Conservation (phyloP, 2,113 vertebrate genomes). For the Cavia aperea region DNA sequence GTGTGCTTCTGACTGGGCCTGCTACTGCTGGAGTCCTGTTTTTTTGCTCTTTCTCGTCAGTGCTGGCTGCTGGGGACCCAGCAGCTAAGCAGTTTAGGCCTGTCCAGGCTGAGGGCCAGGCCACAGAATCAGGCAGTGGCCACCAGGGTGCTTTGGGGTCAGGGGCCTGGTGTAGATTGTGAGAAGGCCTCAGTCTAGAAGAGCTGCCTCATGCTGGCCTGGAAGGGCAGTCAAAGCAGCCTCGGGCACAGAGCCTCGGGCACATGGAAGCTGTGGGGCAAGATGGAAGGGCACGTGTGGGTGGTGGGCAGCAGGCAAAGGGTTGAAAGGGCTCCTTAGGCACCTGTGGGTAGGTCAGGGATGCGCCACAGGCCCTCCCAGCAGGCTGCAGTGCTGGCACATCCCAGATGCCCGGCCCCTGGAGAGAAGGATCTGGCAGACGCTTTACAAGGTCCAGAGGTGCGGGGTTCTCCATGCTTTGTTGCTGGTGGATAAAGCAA, state of each 20-base stretch:
- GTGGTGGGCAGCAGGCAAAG: neutral
- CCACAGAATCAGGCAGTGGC: neutral
- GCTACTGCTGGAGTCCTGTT: neutral
- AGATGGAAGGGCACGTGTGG: neutral
- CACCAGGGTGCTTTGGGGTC: neutral
- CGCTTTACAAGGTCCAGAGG: neutral
- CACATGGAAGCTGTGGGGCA: neutral
- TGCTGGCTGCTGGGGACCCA: neutral
- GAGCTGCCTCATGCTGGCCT: neutral
- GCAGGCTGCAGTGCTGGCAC: neutral
- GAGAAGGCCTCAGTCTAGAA: neutral
- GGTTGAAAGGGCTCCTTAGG: neutral
- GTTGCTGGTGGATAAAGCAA: neutral
- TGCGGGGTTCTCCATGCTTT: neutral
- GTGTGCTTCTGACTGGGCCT: fast-evolving
- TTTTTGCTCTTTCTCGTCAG: neutral
- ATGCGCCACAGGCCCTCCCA: neutral
- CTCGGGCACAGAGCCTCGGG: neutral
- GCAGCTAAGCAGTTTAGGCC: neutral
- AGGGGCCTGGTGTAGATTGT: neutral
- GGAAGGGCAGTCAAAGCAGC: neutral
- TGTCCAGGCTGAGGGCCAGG: neutral
- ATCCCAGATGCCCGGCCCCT: neutral
- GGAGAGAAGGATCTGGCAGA: neutral
- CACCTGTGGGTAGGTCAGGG: neutral